Evolutionary conservation across 2,797 vertebrate genomes (phyloP).

Genomic region (Dallia pectoralis): DNA sequence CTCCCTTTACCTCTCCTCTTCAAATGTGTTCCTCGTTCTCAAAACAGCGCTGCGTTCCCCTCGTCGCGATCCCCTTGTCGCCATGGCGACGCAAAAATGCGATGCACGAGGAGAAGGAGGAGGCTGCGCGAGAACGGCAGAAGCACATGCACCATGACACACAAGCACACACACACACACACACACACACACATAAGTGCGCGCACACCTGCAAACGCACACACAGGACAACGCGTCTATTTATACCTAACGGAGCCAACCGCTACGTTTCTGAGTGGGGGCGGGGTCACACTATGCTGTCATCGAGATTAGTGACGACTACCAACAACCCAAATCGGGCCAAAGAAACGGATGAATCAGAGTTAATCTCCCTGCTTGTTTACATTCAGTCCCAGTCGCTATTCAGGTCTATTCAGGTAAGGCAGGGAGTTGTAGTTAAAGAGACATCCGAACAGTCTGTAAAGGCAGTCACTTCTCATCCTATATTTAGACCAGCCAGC

Average conservation of each 20-base stretch:
- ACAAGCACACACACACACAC: not conserved
- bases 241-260: not conserved
- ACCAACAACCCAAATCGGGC: not conserved
- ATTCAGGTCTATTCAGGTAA: not conserved
- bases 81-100: conserved; percentile 39
- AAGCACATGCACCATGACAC: not conserved
- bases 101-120: conserved; percentile 5
- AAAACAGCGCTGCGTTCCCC: not conserved
- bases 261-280: not conserved
- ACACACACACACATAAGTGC: too few relatives aligned
- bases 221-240: not conserved
- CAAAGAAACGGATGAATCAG: not conserved
- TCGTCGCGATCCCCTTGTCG: conserved; percentile 23
- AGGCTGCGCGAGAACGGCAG: not conserved
- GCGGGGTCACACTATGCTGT: not conserved
- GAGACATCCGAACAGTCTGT: not conserved
- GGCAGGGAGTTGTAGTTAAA: not conserved
- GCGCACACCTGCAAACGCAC: too few relatives aligned
- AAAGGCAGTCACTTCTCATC: not conserved
- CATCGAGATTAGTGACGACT: not conserved
- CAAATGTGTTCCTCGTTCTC: conserved; percentile 6
- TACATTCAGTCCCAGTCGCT: not conserved
- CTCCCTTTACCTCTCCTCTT: not conserved
- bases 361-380: not conserved
- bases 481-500: not conserved